Evolutionary conservation across 2,113 vertebrate species (phyloP).

Genomic region (Tupaia tana): DNA sequence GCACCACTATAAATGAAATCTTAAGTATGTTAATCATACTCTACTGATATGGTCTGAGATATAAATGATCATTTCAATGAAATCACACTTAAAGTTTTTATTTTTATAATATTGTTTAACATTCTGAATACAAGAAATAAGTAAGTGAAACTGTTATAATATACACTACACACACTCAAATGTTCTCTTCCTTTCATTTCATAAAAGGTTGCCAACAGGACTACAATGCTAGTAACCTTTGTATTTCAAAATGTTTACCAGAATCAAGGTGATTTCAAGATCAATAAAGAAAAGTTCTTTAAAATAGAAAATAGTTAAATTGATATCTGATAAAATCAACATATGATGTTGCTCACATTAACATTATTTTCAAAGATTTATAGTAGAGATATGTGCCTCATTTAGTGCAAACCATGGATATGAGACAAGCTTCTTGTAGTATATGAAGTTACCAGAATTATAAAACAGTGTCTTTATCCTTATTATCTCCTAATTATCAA

Average conservation of each 20-base stretch:
- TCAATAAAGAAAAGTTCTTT: background rate
- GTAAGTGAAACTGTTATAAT: background rate
- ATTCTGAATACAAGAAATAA: background rate
- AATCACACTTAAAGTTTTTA: background rate
- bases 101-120: conserved; percentile 15
- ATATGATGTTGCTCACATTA: background rate
- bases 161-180: background rate
- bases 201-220: background rate
- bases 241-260: conserved; percentile 8
- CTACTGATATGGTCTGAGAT: background rate
- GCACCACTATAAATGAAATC: background rate
- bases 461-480: background rate
- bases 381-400: background rate
- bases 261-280: background rate
- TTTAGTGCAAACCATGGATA: background rate
- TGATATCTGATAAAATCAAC: background rate
- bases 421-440: background rate
- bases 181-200: background rate
- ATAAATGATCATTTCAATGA: background rate
- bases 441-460: conserved; percentile 7
- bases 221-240: background rate
- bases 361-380: background rate
- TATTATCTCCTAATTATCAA: background rate
- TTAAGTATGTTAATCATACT: background rate
- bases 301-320: background rate